Conservation (phyloP, 1,140 invertebrate species). For the Littorina saxatilis region DNA sequence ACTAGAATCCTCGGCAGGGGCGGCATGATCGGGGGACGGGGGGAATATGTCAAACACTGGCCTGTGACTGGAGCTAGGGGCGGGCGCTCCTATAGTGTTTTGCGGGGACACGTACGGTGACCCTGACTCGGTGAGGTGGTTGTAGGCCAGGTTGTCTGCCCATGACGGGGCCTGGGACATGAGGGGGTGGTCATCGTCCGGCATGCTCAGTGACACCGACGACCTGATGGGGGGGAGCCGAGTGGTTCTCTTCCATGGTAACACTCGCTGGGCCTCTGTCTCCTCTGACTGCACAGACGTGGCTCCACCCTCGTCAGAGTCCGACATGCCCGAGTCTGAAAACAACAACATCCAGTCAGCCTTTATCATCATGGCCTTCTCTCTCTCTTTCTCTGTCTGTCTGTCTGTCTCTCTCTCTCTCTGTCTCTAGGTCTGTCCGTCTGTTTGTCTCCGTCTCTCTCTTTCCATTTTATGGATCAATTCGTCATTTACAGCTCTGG, state of each 20-base stretch:
- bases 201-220: slow-evolving; percentile 52
- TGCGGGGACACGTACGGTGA: slow-evolving; percentile 69
- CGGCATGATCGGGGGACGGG: slow-evolving; percentile 6
- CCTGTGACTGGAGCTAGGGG: slow-evolving; percentile 40
- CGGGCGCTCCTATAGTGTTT: slow-evolving; percentile 56
- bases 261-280: slow-evolving; percentile 62
- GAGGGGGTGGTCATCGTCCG: slow-evolving; percentile 65
- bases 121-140: slow-evolving; percentile 64
- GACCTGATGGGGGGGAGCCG: slow-evolving; percentile 56
- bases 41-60: slow-evolving; percentile 64
- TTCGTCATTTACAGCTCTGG: no score
- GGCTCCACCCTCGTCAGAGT: background rate
- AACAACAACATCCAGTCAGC: background rate
- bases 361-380: no score
- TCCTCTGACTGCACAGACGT: slow-evolving; percentile 36
- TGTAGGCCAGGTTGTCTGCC: slow-evolving; percentile 70
- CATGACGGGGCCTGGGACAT: slow-evolving; percentile 69
- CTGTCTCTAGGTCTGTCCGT: no score
- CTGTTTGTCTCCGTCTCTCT: no score
- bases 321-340: slow-evolving; percentile 11
- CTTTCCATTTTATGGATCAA: no score
- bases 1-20: slow-evolving; percentile 13
- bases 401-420: no score
- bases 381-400: no score
- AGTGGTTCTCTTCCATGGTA: slow-evolving; percentile 69